Evolutionary conservation across 2,113 vertebrate genomes (phyloP).

Genomic region (Chinchilla lanigera): DNA sequence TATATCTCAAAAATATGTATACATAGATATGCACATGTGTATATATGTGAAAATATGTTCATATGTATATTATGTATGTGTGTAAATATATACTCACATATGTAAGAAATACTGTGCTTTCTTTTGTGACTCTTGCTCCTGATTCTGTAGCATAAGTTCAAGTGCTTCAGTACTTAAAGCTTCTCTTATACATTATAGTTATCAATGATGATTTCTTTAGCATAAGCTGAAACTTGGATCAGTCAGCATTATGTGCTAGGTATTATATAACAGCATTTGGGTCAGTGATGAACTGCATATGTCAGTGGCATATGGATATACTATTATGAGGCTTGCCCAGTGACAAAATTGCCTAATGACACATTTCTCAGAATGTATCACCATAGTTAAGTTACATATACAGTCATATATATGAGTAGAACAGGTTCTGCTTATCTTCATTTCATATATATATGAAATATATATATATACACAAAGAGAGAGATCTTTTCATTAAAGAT

Average conservation of each 20-base stretch:
- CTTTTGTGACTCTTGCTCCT: slow-evolving; percentile 28
- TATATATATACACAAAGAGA: no score
- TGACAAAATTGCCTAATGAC: background rate
- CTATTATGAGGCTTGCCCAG: background rate
- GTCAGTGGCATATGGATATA: background rate
- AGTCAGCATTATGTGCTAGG: background rate
- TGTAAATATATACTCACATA: background rate
- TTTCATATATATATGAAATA: background rate
- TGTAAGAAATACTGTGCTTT: background rate
- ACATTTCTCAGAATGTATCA: background rate
- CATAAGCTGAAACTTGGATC: background rate
- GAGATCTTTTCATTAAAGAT: no score
- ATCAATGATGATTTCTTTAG: slow-evolving; percentile 19
- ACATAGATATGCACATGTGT: background rate
- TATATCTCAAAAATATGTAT: background rate
- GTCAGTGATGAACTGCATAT: background rate
- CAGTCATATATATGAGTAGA: background rate
- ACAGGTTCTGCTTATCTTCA: background rate
- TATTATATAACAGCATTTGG: background rate
- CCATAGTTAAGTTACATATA: background rate
- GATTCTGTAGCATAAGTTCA: background rate
- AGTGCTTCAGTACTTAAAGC: background rate
- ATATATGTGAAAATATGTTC: background rate
- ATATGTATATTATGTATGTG: background rate
- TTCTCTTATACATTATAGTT: background rate